Evolutionary conservation across 1,140 invertebrate species (phyloP).

Genomic region (Camponotus pennsylvanicus): DNA sequence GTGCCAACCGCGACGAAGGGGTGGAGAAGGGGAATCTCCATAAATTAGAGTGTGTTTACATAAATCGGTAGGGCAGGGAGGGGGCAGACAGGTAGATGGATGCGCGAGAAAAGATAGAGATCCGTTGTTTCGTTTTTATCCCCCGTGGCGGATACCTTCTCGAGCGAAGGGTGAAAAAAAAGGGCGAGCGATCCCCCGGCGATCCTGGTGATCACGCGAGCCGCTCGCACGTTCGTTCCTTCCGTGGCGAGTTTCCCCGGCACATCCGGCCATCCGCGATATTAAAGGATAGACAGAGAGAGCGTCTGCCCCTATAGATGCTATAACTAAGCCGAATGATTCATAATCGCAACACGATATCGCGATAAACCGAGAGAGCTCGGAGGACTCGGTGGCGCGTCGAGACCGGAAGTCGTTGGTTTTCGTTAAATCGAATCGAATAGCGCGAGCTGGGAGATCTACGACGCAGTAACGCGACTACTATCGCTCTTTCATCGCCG

Average conservation of each 20-base stretch:
- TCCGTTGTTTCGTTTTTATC: slow-evolving; percentile 68
- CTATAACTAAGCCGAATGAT: slow-evolving; percentile 24
- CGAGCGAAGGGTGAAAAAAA: slow-evolving; percentile 66
- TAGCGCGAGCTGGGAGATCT: not conserved
- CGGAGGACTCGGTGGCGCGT: slow-evolving; percentile 15
- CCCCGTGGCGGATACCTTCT: slow-evolving; percentile 35
- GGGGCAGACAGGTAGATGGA: slow-evolving; percentile 66
- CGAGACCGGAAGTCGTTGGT: slow-evolving; percentile 32
- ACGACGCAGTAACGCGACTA: slow-evolving; percentile 29
- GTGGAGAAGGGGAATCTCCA: slow-evolving; percentile 38
- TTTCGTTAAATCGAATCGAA: slow-evolving; percentile 49
- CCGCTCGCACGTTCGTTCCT: not conserved
- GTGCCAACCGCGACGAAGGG: slow-evolving; percentile 37
- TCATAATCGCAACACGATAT: slow-evolving; percentile 58
- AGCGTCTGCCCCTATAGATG: slow-evolving; percentile 10
- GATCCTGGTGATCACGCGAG: slow-evolving; percentile 62
- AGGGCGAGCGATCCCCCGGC: slow-evolving; percentile 57
- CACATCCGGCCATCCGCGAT: slow-evolving; percentile 54
- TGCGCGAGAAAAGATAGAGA: slow-evolving; percentile 20
- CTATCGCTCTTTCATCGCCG: slow-evolving; percentile 30
- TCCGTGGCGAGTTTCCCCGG: not conserved
- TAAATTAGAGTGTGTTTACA: slow-evolving; percentile 79
- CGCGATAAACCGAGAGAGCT: slow-evolving; percentile 31
- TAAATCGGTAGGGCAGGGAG: slow-evolving; percentile 72
- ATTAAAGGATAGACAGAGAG: slow-evolving; percentile 49